Base-by-base conservation (phyloP, 1,140 invertebrate genomes). In the Lethocerus indicus region DNA sequence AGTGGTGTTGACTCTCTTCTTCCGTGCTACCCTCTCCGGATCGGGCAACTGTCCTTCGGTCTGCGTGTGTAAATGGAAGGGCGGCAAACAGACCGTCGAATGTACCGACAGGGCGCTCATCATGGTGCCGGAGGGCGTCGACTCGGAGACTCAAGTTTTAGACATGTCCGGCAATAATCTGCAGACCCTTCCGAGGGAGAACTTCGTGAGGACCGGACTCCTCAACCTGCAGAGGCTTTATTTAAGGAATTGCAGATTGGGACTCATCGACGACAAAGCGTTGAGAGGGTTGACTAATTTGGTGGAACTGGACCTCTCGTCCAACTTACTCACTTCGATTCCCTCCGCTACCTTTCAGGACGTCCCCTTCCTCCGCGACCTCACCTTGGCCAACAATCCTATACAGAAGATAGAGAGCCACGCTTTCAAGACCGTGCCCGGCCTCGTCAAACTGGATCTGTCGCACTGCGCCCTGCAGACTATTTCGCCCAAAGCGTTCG, bases 11-110 rank as follows among this genome's bases (percentile, higher is more conserved):
- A 27, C 36, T 12, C n/a, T 36, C 2, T 27, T 36, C 2, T 27
- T 50, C 35, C n/a, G 43, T 14, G 40, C 16, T 41, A 50, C 25
- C 24, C 47, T 50, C 51, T 54, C 49, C 60, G 49, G 63, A 61
- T 51, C 46, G 3, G 69, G 64, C 51, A 70, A 68, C 53, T 88
- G 85, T 58, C 81, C 83, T 37, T 73, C 75, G 21, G 76, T 83
- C 56, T 92, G 88, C 64, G 72, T 73, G 52, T 92, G 87, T 67
- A 91, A 89, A 65, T 92, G 89, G 89, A 88, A 90, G 67, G 77
- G 80, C 58, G 87, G 87, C 50, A 91, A 92, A 68, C 80, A 86
- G 58, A 87, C 84, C 21, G 87, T 89, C 20, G 87, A 90, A 66
- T 93, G 88, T 66, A 73, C 78, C 49, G 78, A 87, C 63, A 76